Evolutionary conservation across 23 tunicate genomes (phyloP).

Genomic region (Diplosoma virens): DNA sequence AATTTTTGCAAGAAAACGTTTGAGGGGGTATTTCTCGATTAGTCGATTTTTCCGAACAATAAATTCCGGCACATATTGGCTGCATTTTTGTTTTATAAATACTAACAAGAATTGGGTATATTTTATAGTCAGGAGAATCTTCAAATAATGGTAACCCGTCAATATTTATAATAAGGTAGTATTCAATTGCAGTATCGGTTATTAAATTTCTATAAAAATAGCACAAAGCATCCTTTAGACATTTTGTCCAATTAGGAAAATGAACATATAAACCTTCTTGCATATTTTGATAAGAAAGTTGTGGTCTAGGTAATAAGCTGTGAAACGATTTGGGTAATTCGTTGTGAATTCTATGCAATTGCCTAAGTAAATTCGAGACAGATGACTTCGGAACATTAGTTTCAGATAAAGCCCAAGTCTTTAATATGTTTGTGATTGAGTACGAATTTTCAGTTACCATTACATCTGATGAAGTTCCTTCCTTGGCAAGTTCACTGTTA

Average conservation of each 20-base stretch:
- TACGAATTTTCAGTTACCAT: no score
- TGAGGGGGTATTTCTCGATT: conserved; percentile 44
- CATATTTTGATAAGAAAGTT: conserved; percentile 10
- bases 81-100: conserved; percentile 33
- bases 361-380: conserved; percentile 23
- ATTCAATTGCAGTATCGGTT: not conserved
- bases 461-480: no score
- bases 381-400: conserved; percentile 48
- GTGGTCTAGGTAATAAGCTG: conserved; percentile 23
- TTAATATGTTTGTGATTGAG: not conserved
- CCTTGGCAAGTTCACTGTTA: no score
- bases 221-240: not conserved
- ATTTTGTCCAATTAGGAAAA: conserved; percentile 37
- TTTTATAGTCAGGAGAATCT: conserved; percentile 37
- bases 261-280: conserved; percentile 39
- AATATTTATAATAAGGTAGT: conserved; percentile 30
- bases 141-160: conserved; percentile 59
- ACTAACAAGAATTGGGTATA: conserved; percentile 47
- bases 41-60: conserved; percentile 16
- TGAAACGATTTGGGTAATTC: conserved; percentile 27
- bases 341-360: conserved; percentile 13
- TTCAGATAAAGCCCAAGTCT: conserved; percentile 41
- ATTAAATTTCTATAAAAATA: not conserved
- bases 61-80: conserved; percentile 55
- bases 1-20: conserved; percentile 30